Base-by-base conservation (phyloP, 2,888 invertebrate genomes). In the Eristalis intricaria region DNA sequence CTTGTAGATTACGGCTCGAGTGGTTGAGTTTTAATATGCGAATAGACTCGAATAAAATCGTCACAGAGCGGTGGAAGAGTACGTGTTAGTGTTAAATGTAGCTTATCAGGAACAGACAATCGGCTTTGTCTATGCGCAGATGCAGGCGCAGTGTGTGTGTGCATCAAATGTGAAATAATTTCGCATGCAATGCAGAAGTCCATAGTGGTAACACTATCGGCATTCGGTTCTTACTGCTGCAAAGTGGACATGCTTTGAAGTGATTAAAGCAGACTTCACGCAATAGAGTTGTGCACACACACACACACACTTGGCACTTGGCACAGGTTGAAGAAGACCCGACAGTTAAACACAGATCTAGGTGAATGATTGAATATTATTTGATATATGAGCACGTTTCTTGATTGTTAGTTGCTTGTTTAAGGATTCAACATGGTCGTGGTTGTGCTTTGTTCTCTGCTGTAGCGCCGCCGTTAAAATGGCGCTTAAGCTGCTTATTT, bases 201-300 rank as follows among this genome's bases (percentile, higher is more conserved):
- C 15, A 11, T n/a, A 29, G 73, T 68, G 63, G 86, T 88, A 88
- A 89, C 89, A 89, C 89, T 86, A 89, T 89, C 89, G 88, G 88
- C 84, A 88, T 89, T 89, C 83, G 84, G 87, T 89, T 87, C 83
- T 87, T 87, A 87, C 19, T 85, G 76, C 19, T 85, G 76, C 88
- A 85, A 85, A 70, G 43, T 64, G 38, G 32, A 64, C 76, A 85
- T 60, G 58, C 78, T 61, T 7, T 32, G 35, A 58, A 43, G 74
- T 60, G 56, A 69, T 74, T 76, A 66, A 19, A 68, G 58, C 56
- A 50, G n/a, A 68, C 11, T 71, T 71, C 60, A 76, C 50, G 68
- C 83, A 60, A 68, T 71, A 50, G 50, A 19, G 50, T 19, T 50
- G 50, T 50, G 50, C 15, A 15, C 60, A 60, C 23, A 19, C 7